Conservation (phyloP, 2,888 invertebrate genomes). For the Yponomeuta malinellus region DNA sequence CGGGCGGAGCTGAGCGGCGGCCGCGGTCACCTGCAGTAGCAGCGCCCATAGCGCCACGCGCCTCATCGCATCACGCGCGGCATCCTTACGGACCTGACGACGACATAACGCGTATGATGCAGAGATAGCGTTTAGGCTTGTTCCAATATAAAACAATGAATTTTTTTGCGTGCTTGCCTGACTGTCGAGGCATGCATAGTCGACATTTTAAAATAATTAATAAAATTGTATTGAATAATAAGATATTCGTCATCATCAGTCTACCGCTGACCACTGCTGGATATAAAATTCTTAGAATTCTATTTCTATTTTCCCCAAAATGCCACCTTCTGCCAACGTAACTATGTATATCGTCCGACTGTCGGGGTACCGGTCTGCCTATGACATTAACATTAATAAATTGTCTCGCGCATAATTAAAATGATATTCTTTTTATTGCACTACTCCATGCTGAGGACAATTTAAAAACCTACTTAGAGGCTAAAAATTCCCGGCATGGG, state of each 20-base stretch:
- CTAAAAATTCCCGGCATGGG: too few species aligned
- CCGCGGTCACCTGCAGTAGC: slow-evolving; percentile 41
- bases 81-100: slow-evolving; percentile 35
- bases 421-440: too few species aligned
- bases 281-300: not conserved
- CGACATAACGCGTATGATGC: slow-evolving; percentile 14
- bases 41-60: slow-evolving; percentile 29
- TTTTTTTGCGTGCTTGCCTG: too few species aligned
- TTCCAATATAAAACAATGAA: too few species aligned
- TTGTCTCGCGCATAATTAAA: too few species aligned
- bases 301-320: not conserved
- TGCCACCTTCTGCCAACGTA: not conserved
- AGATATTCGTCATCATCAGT: not conserved
- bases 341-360: too few species aligned
- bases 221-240: not conserved
- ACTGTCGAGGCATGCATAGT: too few species aligned
- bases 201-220: not conserved
- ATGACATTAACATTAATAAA: too few species aligned
- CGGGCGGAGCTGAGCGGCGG: slow-evolving; percentile 58
- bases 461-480: too few species aligned
- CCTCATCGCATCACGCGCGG: slow-evolving; percentile 30
- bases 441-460: too few species aligned
- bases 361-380: too few species aligned
- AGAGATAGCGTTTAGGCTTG: not conserved
- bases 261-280: not conserved